Base-by-base conservation (phyloP, 2,113 vertebrate species). In the Aphyosemion australe region DNA sequence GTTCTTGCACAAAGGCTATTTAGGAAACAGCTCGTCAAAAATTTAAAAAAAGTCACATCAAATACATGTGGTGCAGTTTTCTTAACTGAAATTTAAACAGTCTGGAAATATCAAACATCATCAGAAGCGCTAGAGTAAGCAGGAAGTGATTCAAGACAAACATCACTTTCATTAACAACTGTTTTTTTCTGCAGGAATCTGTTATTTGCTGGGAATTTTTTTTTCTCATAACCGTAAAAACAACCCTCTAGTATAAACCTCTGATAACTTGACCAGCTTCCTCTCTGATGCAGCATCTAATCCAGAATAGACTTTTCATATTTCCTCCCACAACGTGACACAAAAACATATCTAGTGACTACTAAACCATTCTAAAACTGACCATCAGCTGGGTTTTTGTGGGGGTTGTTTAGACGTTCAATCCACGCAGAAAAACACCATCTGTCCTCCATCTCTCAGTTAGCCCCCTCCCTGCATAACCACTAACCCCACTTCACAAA, bases 341-440 rank as follows among this genome's bases (percentile, higher is more conserved):
- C 41, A 42, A 42, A 42, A 12, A 42, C 41, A 42, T 42, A 42
- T 12, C 10, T 42, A 4, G 41, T 12, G 41, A 42, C 41, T 13
- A 42, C 11, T 42, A 42, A 42, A 12, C 41, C 41, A 42, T 39
- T 39, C 1, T 5, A 39, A 39, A 12, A 2, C 41, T 42, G 41
- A 42, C 41, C 3, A 11, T 42, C 5, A 49, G 11, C 13, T 43
- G 11, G 42, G 26, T 34, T 18, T 51, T 67, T 63, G 65, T 57
- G 57, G 60, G 69, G 21, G 32, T 10, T 79, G 67, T 50, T 49
- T 39, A 18, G 53, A 63, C 61, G n/a, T 10, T 42, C 62, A 74
- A 60, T 65, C 71, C 82, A 64, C 73, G 74, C 55, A 57, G 70
- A 86, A 85, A 90, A 87, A 90, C 84, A 89, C 86, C 84, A 89